Conservation (phyloP, 1,140 invertebrate species). For the Aricia agestis region DNA sequence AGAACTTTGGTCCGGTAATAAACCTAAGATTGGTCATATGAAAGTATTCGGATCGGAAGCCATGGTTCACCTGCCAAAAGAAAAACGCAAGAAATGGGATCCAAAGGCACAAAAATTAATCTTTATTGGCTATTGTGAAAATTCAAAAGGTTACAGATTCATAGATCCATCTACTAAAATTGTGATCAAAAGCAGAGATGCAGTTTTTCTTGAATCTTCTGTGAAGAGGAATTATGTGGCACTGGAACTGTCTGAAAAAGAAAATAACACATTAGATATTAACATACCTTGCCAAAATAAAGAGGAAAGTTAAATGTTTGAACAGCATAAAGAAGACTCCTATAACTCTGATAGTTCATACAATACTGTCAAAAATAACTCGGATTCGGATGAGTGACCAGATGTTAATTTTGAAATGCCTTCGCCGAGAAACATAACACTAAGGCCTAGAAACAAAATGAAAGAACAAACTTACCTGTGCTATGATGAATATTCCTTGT, state of each 20-base stretch:
- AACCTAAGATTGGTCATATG: neutral
- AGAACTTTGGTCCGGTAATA: neutral
- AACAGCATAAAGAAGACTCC: conserved; percentile 14
- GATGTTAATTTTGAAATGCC: conserved; percentile 22
- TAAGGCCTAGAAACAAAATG: conserved; percentile 26
- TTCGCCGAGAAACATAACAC: conserved; percentile 23
- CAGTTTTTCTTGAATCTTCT: conserved; percentile 35
- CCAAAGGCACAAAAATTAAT: conserved; percentile 34
- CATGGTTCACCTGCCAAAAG: conserved; percentile 47
- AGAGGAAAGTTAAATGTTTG: neutral
- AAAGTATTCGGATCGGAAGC: conserved; percentile 25
- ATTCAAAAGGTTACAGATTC: conserved; percentile 33
- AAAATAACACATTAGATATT: conserved; percentile 17
- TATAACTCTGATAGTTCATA: conserved; percentile 19
- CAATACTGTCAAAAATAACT: conserved; percentile 38
- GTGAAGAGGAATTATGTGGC: conserved; percentile 35
- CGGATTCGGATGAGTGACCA: conserved; percentile 27
- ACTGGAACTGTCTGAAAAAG: conserved; percentile 16
- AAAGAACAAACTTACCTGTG: conserved; percentile 27
- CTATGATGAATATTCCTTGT: conserved; percentile 15
- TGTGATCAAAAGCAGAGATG: conserved; percentile 38
- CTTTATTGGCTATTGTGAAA: conserved; percentile 33
- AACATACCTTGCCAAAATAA: no score
- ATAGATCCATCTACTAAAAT: conserved; percentile 25
- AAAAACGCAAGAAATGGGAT: conserved; percentile 49